Evolutionary conservation across 2,888 invertebrate genomes (phyloP).

Genomic region (Nomada fucata): DNA sequence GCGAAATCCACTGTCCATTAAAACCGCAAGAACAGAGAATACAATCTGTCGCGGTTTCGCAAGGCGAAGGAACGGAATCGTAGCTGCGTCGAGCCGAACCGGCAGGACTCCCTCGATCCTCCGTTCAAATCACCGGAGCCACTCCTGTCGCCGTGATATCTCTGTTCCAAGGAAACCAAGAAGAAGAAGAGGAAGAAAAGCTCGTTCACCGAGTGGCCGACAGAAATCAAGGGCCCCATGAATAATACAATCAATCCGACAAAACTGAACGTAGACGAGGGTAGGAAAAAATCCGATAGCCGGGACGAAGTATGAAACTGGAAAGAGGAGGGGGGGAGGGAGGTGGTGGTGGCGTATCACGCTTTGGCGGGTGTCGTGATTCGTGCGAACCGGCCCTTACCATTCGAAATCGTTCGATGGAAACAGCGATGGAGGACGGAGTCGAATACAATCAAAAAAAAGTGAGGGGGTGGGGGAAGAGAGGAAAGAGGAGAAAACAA

Average conservation of each 20-base stretch:
- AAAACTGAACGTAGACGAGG: neutral
- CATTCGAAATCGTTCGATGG: constrained; percentile 69
- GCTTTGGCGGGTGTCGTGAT: constrained; percentile 66
- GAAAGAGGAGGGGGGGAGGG: constrained; percentile 14
- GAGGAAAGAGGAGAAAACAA: constrained; percentile 18
- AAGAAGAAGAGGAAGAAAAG: constrained; percentile 9
- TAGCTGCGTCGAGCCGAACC: constrained; percentile 12
- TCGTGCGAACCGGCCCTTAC: constrained; percentile 70
- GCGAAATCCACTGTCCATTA: no score
- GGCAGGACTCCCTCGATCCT: constrained; percentile 26
- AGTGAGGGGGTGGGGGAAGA: neutral
- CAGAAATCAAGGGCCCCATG: constrained; percentile 10
- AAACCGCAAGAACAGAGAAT: neutral
- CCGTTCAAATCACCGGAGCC: constrained; percentile 28
- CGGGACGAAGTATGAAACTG: neutral
- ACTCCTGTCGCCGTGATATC: constrained; percentile 36
- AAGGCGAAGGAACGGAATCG: constrained; percentile 17
- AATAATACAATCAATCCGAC: no score
- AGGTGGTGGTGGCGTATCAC: constrained; percentile 40
- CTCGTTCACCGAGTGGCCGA: constrained; percentile 1
- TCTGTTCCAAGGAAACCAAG: constrained; percentile 20
- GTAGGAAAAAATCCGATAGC: constrained; percentile 25
- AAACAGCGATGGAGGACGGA: constrained; percentile 61
- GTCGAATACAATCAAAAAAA: constrained; percentile 41
- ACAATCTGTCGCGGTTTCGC: constrained; percentile 11